A percentile compares a stretch with the other conserved stretches of the same genome.
These are phyloP conservation scores for Phoenicopterus ruber DNA, from an alignment of 2,113 vertebrate species.

Conservation along the genomic window DNA sequence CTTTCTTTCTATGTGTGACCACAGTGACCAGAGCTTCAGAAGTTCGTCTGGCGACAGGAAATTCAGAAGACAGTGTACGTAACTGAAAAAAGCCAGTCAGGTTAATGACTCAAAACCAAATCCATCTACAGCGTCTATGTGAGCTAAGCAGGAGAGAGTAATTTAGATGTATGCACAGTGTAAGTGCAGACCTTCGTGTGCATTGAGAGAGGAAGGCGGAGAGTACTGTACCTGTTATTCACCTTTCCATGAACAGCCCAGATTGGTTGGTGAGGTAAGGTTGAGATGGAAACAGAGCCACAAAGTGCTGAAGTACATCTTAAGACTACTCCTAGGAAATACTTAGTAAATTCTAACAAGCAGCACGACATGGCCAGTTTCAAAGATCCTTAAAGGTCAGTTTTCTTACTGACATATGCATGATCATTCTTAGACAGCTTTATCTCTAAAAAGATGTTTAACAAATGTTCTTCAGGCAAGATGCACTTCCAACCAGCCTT, in stretches of 20 bases:
- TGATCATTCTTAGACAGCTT: background rate
- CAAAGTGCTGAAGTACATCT: background rate
- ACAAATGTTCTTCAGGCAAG: background rate
- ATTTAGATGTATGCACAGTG: background rate
- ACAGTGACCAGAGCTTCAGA: background rate
- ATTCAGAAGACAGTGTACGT: background rate
- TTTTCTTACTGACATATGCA: background rate
- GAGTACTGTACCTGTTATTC: background rate
- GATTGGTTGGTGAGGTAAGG: background rate
- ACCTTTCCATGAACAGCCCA: background rate
- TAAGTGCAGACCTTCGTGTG: background rate
- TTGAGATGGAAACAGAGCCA: background rate
- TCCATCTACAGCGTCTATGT: background rate
- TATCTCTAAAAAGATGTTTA: background rate
- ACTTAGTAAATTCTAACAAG: background rate
- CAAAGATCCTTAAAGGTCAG: background rate
- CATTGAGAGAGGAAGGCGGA: background rate
- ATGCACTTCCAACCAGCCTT: background rate
- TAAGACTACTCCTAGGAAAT: background rate
- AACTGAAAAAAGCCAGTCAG: background rate
- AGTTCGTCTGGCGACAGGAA: background rate
- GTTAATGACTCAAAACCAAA: background rate
- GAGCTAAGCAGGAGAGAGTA: background rate
- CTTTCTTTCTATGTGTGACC: background rate
- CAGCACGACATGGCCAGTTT: background rate